Evolutionary conservation across 92 coral and sea anemone genomes (phyloP), one percentile per base, ranked within the genome.

Genomic region (Heliopora coerulea): DNA sequence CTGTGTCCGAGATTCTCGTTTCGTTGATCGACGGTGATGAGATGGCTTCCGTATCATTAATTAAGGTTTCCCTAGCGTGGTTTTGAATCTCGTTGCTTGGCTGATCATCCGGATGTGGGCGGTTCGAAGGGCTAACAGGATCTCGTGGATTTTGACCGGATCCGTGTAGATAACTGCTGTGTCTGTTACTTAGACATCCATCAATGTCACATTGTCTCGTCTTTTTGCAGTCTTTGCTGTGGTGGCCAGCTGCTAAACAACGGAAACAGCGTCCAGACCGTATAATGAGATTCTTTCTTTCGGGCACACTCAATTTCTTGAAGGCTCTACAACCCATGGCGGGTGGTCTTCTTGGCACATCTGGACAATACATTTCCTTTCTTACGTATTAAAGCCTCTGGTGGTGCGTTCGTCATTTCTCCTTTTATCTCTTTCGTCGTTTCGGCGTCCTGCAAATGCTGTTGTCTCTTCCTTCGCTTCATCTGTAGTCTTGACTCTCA

Each of bases 111-210:
- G n/a, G n/a, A n/a, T n/a, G n/a, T n/a, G n/a, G n/a, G n/a, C n/a
- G n/a, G n/a, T n/a, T n/a, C n/a, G n/a, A n/a, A n/a, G n/a, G n/a
- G n/a, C n/a, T n/a, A n/a, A n/a, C n/a, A n/a, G n/a, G n/a, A 50
- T 37, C 42, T 37, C 6, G 4, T 37, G 42, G 42, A 37, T 4
- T 4, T 37, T 37, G 42, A 37, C 42, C 6, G 11, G 6, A 37
- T 46, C 15, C 52, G n/a, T 81, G 79, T 0, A 80, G 74, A 60
- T 82, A 82, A 32, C 80, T n/a, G 24, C 76, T 78, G 54, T 75
- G 69, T 17, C 56, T 15, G 21, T 19, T 11, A 68, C 83, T 83
- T 26, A 27, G 4, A 62, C 87, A 78, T 18, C 65, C 74, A 42
- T 72, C 49, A 18, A 84, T 48, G 0, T 80, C 80, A 60, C 87